A percentile compares a stretch with the other conserved stretches of the same genome.
These are phyloP conservation scores for Anagrus nilaparvatae DNA, from an alignment of 1,140 invertebrate species.

Conservation along the genomic window DNA sequence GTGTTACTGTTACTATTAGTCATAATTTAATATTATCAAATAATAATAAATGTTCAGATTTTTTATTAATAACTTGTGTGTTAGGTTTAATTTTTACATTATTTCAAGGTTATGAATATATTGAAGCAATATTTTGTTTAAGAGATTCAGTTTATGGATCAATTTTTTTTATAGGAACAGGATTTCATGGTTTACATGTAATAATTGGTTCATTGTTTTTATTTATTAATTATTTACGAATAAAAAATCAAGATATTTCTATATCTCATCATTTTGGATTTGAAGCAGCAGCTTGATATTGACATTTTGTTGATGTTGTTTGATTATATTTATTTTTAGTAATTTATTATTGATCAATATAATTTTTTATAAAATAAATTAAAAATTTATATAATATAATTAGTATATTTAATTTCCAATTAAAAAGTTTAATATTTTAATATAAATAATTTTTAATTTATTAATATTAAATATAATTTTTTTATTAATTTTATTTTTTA, in stretches of 20 bases:
- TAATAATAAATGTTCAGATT: conserved; percentile 32
- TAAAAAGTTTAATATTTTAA: conserved; percentile 25
- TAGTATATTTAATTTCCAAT: conserved; percentile 30
- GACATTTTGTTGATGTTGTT: conserved; percentile 64
- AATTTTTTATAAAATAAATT: conserved; percentile 56
- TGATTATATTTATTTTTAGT: conserved; percentile 60
- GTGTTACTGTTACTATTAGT: conserved; percentile 45
- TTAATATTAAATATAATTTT: conserved; percentile 32
- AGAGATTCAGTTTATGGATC: conserved; percentile 53
- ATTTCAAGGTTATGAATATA: conserved; percentile 41
- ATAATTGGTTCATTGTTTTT: conserved; percentile 57
- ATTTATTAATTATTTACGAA: conserved; percentile 44
- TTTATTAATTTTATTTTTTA: conserved; percentile 40
- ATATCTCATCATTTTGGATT: conserved; percentile 55
- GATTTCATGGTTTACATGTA: conserved; percentile 64
- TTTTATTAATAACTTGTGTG: conserved; percentile 43
- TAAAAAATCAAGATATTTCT: conserved; percentile 46
- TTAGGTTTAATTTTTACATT: conserved; percentile 47
- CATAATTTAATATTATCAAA: conserved; percentile 48
- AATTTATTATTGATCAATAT: conserved; percentile 55
- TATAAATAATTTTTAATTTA: conserved; percentile 18
- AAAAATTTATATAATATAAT: too few relatives aligned
- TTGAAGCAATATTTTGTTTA: conserved; percentile 43
- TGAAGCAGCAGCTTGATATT: conserved; percentile 61
- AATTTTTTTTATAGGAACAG: conserved; percentile 59